A percentile compares a stretch with the other conserved stretches of the same genome.
These are phyloP conservation scores for Thamnophis elegans DNA, from an alignment of 2,797 vertebrate genomes.

Conservation along the genomic window DNA sequence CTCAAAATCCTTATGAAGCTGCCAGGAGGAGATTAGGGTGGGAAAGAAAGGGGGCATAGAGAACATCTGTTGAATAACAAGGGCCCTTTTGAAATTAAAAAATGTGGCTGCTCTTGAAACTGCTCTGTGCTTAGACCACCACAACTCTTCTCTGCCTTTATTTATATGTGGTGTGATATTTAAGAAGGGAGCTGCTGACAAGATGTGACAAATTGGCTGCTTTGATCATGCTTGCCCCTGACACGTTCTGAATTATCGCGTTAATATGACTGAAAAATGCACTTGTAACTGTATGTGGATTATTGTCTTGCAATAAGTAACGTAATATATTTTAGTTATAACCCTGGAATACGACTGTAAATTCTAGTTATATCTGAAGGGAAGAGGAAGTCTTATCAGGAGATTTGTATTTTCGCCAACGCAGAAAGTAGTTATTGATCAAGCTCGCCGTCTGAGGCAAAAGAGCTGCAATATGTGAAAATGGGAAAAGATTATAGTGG, in stretches of 20 bases:
- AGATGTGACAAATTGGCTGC: slow-evolving; percentile 21
- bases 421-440: slow-evolving; percentile 14
- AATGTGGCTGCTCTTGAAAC: background rate
- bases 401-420: background rate
- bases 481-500: slow-evolving; percentile 24
- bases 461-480: background rate
- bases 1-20: background rate
- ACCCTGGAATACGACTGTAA: slow-evolving; percentile 27
- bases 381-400: background rate
- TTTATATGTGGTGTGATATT: slow-evolving; percentile 10
- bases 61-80: background rate
- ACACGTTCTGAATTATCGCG: slow-evolving; percentile 23
- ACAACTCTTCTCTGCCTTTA: background rate
- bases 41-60: background rate
- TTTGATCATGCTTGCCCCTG: background rate
- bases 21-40: background rate
- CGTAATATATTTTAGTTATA: slow-evolving; percentile 24
- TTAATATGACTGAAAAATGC: slow-evolving; percentile 13
- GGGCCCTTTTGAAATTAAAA: background rate
- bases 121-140: background rate
- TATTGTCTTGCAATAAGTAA: slow-evolving; percentile 1
- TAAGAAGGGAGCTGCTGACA: slow-evolving; percentile 3
- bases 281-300: background rate
- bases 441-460: background rate
- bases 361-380: slow-evolving; percentile 16